Evolutionary conservation across 2,888 invertebrate genomes (phyloP).

Genomic region (Troides aeacus): DNA sequence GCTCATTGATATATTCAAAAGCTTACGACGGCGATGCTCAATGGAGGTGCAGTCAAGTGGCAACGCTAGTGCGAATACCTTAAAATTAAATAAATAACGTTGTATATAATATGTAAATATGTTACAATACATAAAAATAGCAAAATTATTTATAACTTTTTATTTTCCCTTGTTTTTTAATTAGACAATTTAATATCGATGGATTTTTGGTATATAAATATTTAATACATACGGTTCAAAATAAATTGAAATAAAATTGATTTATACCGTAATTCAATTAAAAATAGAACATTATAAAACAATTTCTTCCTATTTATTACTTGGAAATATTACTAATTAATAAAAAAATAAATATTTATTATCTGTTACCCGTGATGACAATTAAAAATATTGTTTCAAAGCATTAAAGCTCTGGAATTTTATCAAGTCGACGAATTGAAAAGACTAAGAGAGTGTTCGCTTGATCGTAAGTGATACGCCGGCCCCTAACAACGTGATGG

Average conservation of each 20-base stretch:
- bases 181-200: neutral
- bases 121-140: conserved; percentile 73
- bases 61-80: conserved; percentile 50
- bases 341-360: neutral
- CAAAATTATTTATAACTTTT: conserved; percentile 44
- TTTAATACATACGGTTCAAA: too few relatives aligned
- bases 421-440: neutral
- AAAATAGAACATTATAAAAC: too few relatives aligned
- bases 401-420: neutral
- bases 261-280: too few relatives aligned
- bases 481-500: too few relatives aligned
- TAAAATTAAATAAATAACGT: conserved; percentile 50
- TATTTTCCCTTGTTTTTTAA: conserved; percentile 26
- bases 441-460: neutral
- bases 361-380: neutral
- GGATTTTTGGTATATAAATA: neutral
- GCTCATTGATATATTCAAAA: conserved; percentile 2
- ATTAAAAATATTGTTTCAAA: neutral
- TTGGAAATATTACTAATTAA: neutral
- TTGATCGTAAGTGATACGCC: neutral
- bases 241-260: too few relatives aligned
- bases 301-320: too few relatives aligned
- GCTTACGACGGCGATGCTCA: conserved; percentile 55
- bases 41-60: conserved; percentile 54
- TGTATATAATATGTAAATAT: conserved; percentile 78